Percentiles rank a stretch among this genome's conserved stretches.
phyloP scores from a whole-genome alignment of 2,888 invertebrate genomes.

The Cephus nigrinus region DNA sequence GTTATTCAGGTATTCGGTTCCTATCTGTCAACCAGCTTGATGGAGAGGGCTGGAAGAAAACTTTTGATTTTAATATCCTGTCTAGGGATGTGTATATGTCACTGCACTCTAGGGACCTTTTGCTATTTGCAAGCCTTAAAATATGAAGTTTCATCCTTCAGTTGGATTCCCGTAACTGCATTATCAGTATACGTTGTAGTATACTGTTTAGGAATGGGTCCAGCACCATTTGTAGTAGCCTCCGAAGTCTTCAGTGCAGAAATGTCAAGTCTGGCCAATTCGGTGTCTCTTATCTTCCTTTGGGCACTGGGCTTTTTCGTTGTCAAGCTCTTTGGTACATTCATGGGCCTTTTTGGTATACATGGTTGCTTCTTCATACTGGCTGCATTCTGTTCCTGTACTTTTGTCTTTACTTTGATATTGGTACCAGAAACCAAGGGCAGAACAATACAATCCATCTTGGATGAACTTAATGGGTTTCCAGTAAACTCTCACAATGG shows the following conservation, averaged over 20 bases:
- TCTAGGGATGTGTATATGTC: slow-evolving; percentile 54
- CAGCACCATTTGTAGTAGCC: slow-evolving; percentile 68
- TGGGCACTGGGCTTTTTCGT: slow-evolving; percentile 53
- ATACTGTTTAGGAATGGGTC: slow-evolving; percentile 69
- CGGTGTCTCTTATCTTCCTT: slow-evolving; percentile 40
- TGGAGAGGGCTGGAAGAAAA: slow-evolving; percentile 74
- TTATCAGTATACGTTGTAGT: slow-evolving; percentile 69
- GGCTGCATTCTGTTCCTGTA: slow-evolving; percentile 40
- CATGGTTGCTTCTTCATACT: slow-evolving; percentile 57
- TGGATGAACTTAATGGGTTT: slow-evolving; percentile 51
- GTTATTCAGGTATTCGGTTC: slow-evolving; percentile 69
- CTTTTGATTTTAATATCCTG: slow-evolving; percentile 66
- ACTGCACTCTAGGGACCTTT: slow-evolving; percentile 55
- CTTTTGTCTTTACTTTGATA: slow-evolving; percentile 43
- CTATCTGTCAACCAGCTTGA: slow-evolving; percentile 64
- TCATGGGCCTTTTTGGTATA: slow-evolving; percentile 44
- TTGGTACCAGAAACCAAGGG: slow-evolving; percentile 60
- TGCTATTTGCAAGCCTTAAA: slow-evolving; percentile 51
- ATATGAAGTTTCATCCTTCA: slow-evolving; percentile 54
- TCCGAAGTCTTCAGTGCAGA: slow-evolving; percentile 68
- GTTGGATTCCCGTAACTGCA: slow-evolving; percentile 69
- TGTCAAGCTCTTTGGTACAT: slow-evolving; percentile 48
- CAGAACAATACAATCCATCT: slow-evolving; percentile 49
- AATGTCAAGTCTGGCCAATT: slow-evolving; percentile 44
- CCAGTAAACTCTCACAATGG: slow-evolving; percentile 23